A percentile compares a stretch with the other conserved stretches of the same genome.
Conservation (phyloP, 2,797 vertebrate species). For the Enteromius viviparus region DNA sequence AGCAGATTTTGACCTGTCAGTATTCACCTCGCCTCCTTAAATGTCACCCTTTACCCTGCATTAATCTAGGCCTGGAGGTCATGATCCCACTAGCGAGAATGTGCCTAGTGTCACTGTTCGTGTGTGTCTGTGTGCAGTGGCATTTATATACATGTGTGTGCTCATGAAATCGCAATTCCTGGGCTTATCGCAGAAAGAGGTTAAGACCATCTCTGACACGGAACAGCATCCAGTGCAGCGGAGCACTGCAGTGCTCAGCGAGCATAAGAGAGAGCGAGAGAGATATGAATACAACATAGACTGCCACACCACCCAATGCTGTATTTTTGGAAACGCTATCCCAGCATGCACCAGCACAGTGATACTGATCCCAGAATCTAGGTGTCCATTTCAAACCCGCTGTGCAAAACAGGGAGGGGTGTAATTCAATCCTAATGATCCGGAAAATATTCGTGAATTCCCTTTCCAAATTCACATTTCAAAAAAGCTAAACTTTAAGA, state of each 20-base stretch:
- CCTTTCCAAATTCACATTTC: constrained; percentile 8
- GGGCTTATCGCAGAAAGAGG: constrained; percentile 74
- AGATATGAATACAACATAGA: constrained; percentile 46
- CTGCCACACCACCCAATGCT: constrained; percentile 48
- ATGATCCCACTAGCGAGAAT: background rate
- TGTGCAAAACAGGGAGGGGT: constrained; percentile 14
- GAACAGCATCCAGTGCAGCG: constrained; percentile 64
- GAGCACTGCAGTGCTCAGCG: constrained; percentile 54
- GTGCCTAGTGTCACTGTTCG: constrained; percentile 29
- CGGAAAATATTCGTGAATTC: constrained; percentile 27
- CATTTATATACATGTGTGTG: constrained; percentile 24
- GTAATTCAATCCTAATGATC: constrained; percentile 38
- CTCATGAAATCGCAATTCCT: constrained; percentile 72
- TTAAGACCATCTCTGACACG: constrained; percentile 76
- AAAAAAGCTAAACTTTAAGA: background rate
- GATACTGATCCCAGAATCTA: constrained; percentile 66
- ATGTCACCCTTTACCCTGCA: constrained; percentile 1
- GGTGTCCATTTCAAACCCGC: constrained; percentile 66
- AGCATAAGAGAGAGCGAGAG: constrained; percentile 20
- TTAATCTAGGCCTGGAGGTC: constrained; percentile 19
- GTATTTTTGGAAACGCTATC: constrained; percentile 74
- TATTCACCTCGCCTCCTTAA: background rate
- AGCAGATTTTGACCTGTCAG: background rate
- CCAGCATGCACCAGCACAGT: constrained; percentile 65
- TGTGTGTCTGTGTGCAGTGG: constrained; percentile 28